phyloP scores from a whole-genome alignment of 2,797 vertebrate genomes.

The Amphiprion clarkii region DNA sequence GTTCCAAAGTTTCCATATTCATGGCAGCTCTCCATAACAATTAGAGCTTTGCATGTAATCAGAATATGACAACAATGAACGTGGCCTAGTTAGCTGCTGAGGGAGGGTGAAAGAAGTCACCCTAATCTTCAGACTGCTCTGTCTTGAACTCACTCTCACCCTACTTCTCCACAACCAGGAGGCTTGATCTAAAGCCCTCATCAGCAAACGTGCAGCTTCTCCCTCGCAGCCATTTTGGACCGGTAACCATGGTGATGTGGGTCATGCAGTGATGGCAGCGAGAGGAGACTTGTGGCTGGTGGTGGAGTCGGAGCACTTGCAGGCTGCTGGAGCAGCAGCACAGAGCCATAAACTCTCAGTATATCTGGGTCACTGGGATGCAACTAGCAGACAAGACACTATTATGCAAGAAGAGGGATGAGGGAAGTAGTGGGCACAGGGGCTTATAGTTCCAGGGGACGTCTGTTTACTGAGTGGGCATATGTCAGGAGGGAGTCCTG shows the following conservation, averaged over 20 bases:
- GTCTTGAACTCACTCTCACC: slow-evolving; percentile 50
- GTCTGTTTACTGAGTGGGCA: slow-evolving; percentile 60
- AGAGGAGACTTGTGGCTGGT: slow-evolving; percentile 70
- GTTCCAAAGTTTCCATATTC: slow-evolving; percentile 67
- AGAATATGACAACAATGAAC: slow-evolving; percentile 75
- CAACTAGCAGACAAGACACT: slow-evolving; percentile 78
- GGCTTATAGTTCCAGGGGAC: slow-evolving; percentile 54
- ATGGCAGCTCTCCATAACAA: slow-evolving; percentile 58
- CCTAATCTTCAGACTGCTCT: slow-evolving; percentile 72
- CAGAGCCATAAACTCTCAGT: slow-evolving; percentile 77
- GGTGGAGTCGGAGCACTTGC: slow-evolving; percentile 72
- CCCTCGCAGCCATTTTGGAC: slow-evolving; percentile 77
- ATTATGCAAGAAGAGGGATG: slow-evolving; percentile 79
- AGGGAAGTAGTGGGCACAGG: slow-evolving; percentile 58
- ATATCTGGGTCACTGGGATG: slow-evolving; percentile 86
- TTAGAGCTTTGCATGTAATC: slow-evolving; percentile 77
- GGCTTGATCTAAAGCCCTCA: slow-evolving; percentile 41
- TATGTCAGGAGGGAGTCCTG: slow-evolving; percentile 54
- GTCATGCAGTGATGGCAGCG: slow-evolving; percentile 77
- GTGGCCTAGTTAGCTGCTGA: slow-evolving; percentile 72
- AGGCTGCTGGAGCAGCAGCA: slow-evolving; percentile 54
- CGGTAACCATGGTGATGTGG: slow-evolving; percentile 84
- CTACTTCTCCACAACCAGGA: slow-evolving; percentile 45
- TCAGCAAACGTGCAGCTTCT: slow-evolving; percentile 33
- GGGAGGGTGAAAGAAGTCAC: slow-evolving; percentile 63